Evolutionary conservation across 2,888 invertebrate genomes (phyloP).

Genomic region (Andrena bucephala): DNA sequence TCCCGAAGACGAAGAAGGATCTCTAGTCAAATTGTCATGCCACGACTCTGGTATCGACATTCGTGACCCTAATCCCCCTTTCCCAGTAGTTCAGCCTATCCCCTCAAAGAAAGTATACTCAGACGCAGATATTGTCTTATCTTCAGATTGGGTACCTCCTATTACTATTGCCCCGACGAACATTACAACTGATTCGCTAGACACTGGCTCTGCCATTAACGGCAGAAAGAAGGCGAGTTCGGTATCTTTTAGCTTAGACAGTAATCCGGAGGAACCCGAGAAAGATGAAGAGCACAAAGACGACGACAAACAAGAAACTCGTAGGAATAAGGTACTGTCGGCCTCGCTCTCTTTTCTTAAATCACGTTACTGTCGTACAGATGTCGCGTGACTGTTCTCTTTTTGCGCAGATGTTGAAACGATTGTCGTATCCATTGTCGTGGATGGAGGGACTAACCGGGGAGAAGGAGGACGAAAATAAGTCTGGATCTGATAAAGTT

Average conservation of each 20-base stretch:
- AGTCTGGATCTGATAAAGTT: slow-evolving; percentile 87
- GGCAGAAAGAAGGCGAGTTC: slow-evolving; percentile 90
- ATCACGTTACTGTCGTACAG: too few species aligned
- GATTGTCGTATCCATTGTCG: slow-evolving; percentile 95
- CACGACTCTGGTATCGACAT: slow-evolving; percentile 96
- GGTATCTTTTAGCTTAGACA: slow-evolving; percentile 90
- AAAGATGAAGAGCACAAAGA: slow-evolving; percentile 86
- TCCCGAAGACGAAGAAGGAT: slow-evolving; percentile 87
- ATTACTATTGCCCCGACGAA: slow-evolving; percentile 91
- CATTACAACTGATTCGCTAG: slow-evolving; percentile 87
- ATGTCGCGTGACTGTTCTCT: too few species aligned
- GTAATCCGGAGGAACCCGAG: slow-evolving; percentile 85
- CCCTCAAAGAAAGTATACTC: slow-evolving; percentile 91
- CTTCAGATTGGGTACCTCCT: slow-evolving; percentile 95
- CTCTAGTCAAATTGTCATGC: slow-evolving; percentile 93
- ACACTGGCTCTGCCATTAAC: slow-evolving; percentile 84
- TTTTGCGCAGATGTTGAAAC: slow-evolving; percentile 92
- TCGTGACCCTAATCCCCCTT: slow-evolving; percentile 88
- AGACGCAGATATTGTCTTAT: slow-evolving; percentile 95
- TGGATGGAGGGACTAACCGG: slow-evolving; percentile 96
- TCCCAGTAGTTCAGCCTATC: slow-evolving; percentile 89
- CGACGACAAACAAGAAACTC: slow-evolving; percentile 86
- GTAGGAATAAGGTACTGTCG: slow-evolving; percentile 90
- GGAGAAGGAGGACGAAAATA: slow-evolving; percentile 88
- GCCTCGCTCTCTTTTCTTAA: not conserved